phyloP scores from a whole-genome alignment of 2,888 invertebrate genomes.

The Diplazon laetatorius region DNA sequence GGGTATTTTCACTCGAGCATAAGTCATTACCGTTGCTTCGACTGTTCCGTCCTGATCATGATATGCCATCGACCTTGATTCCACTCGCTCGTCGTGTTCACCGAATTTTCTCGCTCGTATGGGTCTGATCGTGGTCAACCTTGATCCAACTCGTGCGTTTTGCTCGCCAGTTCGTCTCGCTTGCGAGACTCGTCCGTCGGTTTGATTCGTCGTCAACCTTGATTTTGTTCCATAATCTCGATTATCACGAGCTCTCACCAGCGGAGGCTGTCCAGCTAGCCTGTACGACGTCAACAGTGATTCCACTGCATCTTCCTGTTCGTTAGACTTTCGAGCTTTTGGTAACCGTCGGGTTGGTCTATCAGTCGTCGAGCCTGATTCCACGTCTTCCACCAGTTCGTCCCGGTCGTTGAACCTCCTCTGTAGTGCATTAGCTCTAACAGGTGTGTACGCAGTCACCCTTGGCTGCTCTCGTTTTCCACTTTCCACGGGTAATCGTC shows the following conservation, averaged over 20 bases:
- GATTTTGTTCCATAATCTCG: not conserved
- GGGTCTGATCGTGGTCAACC: not conserved
- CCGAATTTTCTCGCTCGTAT: not conserved
- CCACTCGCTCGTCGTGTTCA: not conserved
- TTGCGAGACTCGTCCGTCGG: not conserved
- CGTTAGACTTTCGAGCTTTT: not conserved
- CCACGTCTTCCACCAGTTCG: not conserved
- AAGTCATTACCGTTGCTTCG: slow-evolving; percentile 1
- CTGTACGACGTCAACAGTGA: not conserved
- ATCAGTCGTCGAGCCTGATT: not conserved
- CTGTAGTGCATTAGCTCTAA: too few species aligned
- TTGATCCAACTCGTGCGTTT: not conserved
- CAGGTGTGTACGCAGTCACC: not conserved
- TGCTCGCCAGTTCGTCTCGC: not conserved
- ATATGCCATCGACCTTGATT: not conserved
- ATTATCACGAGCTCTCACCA: not conserved
- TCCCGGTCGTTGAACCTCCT: not conserved
- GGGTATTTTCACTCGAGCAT: not conserved
- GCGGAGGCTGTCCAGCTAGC: not conserved
- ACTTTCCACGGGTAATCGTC: not conserved
- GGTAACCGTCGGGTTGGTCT: not conserved
- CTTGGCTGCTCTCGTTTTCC: not conserved
- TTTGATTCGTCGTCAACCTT: not conserved
- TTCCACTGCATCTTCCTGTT: not conserved
- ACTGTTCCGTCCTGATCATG: slow-evolving; percentile 3